A percentile compares a stretch with the other conserved stretches of the same genome.
Conservation (phyloP, 2,113 vertebrate species). For the Jaculus jaculus region DNA sequence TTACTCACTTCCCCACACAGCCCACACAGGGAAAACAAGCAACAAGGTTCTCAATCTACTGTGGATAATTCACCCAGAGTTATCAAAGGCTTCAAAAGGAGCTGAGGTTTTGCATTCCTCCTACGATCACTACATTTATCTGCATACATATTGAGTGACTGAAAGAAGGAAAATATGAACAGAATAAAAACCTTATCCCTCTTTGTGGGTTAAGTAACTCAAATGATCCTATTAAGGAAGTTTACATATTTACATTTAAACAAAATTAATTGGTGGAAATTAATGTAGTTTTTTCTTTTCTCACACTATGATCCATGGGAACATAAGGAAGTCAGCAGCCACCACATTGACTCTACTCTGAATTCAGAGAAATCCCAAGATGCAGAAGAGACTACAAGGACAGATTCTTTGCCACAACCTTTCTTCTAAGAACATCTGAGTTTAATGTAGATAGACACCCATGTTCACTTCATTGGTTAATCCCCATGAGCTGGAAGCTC, state of each 20-base stretch:
- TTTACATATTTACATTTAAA: not conserved
- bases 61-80: not conserved
- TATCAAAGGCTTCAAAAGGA: not conserved
- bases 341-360: not conserved
- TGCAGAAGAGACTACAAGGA: not conserved
- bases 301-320: not conserved
- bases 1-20: not conserved
- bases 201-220: not conserved
- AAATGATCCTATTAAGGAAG: not conserved
- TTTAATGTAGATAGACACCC: not conserved
- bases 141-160: not conserved
- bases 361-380: not conserved
- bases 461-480: not conserved
- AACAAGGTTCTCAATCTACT: not conserved
- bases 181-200: not conserved
- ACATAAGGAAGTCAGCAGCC: not conserved
- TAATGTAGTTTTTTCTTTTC: not conserved
- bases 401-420: not conserved
- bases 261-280: not conserved
- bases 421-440: not conserved
- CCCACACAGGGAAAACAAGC: not conserved
- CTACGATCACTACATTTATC: not conserved
- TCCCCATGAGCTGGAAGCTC: too few relatives aligned
- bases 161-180: not conserved
- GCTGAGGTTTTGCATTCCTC: not conserved